These are phyloP conservation scores for Podilymbus podiceps DNA, from an alignment of 2,113 vertebrate genomes.

Conservation along the genomic window DNA sequence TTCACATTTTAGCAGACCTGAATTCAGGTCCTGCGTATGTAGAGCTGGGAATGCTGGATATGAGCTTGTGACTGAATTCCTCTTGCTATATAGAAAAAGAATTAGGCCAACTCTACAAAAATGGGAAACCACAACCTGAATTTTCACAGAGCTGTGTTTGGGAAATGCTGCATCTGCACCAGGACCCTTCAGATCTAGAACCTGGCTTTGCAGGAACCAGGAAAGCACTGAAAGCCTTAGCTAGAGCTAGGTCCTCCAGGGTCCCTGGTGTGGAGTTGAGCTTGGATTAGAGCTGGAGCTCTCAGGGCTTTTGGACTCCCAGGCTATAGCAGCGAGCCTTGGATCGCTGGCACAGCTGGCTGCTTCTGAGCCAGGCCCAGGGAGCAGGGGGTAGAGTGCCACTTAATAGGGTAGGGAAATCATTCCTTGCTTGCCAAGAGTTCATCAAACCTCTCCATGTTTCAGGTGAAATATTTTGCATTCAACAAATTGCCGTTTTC, in stretches of 20 bases:
- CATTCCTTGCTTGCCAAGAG: neutral
- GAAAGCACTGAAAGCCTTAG: neutral
- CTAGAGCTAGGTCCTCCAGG: neutral
- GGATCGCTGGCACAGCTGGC: neutral
- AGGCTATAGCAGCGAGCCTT: neutral
- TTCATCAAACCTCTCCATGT: neutral
- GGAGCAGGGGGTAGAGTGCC: neutral
- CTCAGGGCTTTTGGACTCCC: neutral
- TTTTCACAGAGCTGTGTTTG: neutral
- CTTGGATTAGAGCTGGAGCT: neutral
- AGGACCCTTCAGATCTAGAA: neutral
- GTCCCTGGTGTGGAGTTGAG: neutral
- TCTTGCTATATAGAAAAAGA: neutral
- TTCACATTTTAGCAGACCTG: neutral
- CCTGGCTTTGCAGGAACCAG: neutral
- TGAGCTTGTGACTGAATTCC: neutral
- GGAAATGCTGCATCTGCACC: neutral
- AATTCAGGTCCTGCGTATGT: neutral
- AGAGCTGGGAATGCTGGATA: neutral
- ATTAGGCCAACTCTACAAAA: neutral
- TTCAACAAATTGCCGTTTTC: constrained; percentile 43
- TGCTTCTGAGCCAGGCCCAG: neutral
- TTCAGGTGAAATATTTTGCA: constrained; percentile 53
- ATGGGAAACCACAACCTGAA: neutral
- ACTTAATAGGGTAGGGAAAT: neutral